Conservation (phyloP, 2,888 invertebrate species). For the Subacronicta megacephala region DNA sequence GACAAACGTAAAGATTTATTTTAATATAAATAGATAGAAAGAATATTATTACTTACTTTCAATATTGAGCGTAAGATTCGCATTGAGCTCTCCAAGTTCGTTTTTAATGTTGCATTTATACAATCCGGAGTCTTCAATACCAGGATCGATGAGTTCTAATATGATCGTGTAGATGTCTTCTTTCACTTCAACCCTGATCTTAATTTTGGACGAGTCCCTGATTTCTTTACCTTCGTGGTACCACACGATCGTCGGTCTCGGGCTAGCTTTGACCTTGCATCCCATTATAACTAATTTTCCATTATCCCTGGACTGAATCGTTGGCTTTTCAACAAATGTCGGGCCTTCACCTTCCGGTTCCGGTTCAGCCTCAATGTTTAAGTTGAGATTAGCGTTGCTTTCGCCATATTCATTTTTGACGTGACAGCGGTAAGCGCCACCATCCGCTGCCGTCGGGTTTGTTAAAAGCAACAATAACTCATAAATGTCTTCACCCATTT, state of each 20-base stretch:
- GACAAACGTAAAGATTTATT: too few relatives aligned
- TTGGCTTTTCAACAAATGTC: conserved; percentile 97
- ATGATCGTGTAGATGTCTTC: conserved; percentile 96
- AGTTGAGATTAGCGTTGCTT: conserved; percentile 98
- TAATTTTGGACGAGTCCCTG: conserved; percentile 94
- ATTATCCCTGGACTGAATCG: conserved; percentile 93
- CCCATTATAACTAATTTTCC: conserved; percentile 87
- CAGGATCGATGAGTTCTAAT: conserved; percentile 96
- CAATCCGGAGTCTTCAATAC: conserved; percentile 98
- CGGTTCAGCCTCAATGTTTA: conserved; percentile 99
- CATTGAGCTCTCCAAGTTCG: conserved; percentile 98
- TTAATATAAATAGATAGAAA: too few relatives aligned
- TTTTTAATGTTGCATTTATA: conserved; percentile 99
- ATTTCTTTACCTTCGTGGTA: conserved; percentile 91
- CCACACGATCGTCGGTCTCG: conserved; percentile 86
- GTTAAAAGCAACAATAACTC: conserved; percentile 93
- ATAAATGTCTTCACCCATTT: conserved; percentile 95
- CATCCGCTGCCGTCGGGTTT: conserved; percentile 88
- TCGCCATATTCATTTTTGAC: conserved; percentile 98
- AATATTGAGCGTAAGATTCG: conserved; percentile 98
- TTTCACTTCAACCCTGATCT: conserved; percentile 93
- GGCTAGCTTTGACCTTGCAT: conserved; percentile 87
- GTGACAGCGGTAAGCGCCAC: conserved; percentile 94
- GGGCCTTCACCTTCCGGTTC: conserved; percentile 98
- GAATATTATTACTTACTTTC: conserved; percentile 95